Evolutionary conservation across 1,140 invertebrate genomes (phyloP).

Genomic region (Protaetia brevitarsis): DNA sequence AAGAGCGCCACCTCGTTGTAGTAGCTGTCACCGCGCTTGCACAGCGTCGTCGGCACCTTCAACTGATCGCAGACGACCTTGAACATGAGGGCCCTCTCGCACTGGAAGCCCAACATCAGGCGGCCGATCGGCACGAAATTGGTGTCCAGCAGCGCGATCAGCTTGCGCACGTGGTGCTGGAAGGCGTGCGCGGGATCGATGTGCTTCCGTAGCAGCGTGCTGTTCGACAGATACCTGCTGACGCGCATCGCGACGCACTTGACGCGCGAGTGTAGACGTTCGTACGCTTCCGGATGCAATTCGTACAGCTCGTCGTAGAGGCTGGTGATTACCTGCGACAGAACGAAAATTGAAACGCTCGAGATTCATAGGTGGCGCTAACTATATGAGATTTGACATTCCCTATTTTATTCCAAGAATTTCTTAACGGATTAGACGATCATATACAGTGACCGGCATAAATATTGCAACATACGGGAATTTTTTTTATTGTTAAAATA

Average conservation of each 20-base stretch:
- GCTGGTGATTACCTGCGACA: not conserved
- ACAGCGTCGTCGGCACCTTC: not conserved
- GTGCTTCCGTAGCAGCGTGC: not conserved
- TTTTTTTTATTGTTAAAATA: too few relatives aligned
- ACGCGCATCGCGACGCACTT: not conserved
- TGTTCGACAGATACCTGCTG: not conserved
- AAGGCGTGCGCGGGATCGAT: not conserved
- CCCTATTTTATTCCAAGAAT: too few relatives aligned
- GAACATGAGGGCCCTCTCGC: conserved; percentile 16
- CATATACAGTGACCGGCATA: too few relatives aligned
- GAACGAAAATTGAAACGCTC: not conserved
- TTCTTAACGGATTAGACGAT: too few relatives aligned
- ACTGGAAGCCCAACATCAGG: not conserved
- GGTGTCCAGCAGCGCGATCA: not conserved
- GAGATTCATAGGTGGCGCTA: too few relatives aligned
- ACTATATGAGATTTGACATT: too few relatives aligned
- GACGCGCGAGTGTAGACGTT: not conserved
- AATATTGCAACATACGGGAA: too few relatives aligned
- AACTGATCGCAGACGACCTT: conserved; percentile 13
- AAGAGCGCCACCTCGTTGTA: not conserved
- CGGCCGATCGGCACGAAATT: conserved; percentile 14
- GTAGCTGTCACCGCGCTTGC: not conserved
- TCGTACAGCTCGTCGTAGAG: not conserved
- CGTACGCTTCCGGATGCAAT: not conserved
- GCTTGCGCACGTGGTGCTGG: not conserved